Conservation (phyloP, 2,113 vertebrate species). For the Apeltes quadracus region DNA sequence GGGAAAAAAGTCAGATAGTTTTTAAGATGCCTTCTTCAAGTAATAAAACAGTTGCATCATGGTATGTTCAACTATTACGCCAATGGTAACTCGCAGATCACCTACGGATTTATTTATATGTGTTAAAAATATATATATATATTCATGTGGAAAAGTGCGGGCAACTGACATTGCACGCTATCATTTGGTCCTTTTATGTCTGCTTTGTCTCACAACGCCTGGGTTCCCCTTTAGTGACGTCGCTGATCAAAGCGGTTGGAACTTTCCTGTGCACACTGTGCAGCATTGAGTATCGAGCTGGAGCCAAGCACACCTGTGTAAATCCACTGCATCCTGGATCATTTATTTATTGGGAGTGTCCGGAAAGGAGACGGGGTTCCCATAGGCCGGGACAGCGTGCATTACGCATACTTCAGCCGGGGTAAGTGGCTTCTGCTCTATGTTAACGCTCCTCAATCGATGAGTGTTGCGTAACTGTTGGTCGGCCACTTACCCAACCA, state of each 20-base stretch:
- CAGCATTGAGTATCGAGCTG: conserved; percentile 28
- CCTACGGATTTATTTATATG: not conserved
- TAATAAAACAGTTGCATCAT: too few relatives aligned
- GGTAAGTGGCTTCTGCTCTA: conserved; percentile 72
- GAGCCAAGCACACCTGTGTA: conserved; percentile 21
- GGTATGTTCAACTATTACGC: too few relatives aligned
- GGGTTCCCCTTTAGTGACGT: conserved; percentile 6
- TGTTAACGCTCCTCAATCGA: conserved; percentile 63
- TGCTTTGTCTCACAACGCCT: not conserved
- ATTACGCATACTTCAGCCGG: conserved; percentile 55
- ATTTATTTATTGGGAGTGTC: conserved; percentile 51
- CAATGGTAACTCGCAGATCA: too few relatives aligned
- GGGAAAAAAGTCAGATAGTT: too few relatives aligned
- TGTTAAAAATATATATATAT: not conserved
- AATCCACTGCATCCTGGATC: conserved; percentile 42
- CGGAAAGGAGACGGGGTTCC: conserved; percentile 50
- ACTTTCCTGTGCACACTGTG: conserved; percentile 14
- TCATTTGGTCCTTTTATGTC: not conserved
- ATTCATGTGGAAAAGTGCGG: not conserved
- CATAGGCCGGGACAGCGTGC: conserved; percentile 31
- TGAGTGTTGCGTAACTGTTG: conserved; percentile 67
- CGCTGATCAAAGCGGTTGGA: conserved; percentile 20
- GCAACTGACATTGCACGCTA: not conserved
- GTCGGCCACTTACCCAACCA: conserved; percentile 58
- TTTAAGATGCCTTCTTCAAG: too few relatives aligned